These are phyloP conservation scores for Monopis laevigella DNA, from an alignment of 2,888 invertebrate genomes.

Conservation along the genomic window DNA sequence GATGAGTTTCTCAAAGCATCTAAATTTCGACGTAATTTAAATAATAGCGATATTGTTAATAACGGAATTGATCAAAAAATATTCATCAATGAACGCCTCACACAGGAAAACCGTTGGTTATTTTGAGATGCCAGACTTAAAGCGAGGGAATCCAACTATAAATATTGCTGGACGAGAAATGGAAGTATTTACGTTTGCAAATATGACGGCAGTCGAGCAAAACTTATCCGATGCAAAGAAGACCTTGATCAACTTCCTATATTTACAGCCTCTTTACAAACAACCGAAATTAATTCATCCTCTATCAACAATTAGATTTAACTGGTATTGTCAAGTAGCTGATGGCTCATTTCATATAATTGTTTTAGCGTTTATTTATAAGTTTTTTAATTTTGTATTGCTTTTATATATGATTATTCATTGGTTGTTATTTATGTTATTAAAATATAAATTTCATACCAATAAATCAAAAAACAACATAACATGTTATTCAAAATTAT, in stretches of 20 bases:
- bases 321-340: neutral
- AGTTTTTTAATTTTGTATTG: too few relatives aligned
- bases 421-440: too few relatives aligned
- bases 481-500: too few relatives aligned
- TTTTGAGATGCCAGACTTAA: too few relatives aligned
- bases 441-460: too few relatives aligned
- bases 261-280: neutral
- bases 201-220: neutral
- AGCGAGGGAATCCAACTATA: too few relatives aligned
- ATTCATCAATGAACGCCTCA: conserved; percentile 13
- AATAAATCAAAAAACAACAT: too few relatives aligned
- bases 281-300: neutral
- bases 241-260: conserved; percentile 10
- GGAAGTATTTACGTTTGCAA: conserved; percentile 6
- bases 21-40: conserved; percentile 14
- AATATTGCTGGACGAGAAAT: too few relatives aligned
- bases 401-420: too few relatives aligned
- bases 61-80: conserved; percentile 1
- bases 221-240: conserved; percentile 1
- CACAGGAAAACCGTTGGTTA: conserved; percentile 12
- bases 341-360: too few relatives aligned
- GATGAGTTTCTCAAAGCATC: conserved; percentile 21
- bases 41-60: neutral
- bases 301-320: conserved; percentile 7
- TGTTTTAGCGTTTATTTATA: too few relatives aligned